Percentiles rank a stretch among this genome's conserved stretches.
phyloP scores from a whole-genome alignment of 2,888 invertebrate species.

The Tromatobia lineatoria region DNA sequence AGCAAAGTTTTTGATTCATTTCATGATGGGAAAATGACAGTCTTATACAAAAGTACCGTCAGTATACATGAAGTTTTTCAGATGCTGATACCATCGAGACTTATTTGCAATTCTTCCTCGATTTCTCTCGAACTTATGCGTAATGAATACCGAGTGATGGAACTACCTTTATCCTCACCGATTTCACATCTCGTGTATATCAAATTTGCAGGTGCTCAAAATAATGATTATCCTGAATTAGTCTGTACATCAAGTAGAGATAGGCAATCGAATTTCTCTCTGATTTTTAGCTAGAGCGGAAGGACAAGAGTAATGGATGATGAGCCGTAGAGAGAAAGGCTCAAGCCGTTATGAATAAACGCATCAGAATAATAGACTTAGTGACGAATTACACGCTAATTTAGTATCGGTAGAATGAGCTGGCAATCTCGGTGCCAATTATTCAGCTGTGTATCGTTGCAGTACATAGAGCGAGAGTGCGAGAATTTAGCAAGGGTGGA shows the following conservation, averaged over 20 bases:
- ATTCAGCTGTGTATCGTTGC: conserved; percentile 2
- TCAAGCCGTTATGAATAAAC: conserved; percentile 58
- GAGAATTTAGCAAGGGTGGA: not conserved
- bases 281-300: conserved; percentile 18
- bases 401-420: conserved; percentile 36
- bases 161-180: too few relatives aligned
- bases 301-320: conserved; percentile 8
- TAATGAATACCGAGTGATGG: too few relatives aligned
- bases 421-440: conserved; percentile 56
- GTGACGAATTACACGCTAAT: conserved; percentile 55
- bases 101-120: too few relatives aligned
- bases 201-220: not conserved
- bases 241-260: not conserved
- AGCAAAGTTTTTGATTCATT: not conserved
- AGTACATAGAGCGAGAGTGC: not conserved
- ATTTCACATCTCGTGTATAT: not conserved
- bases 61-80: too few relatives aligned
- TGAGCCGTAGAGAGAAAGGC: not conserved
- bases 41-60: too few relatives aligned
- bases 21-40: not conserved
- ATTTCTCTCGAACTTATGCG: too few relatives aligned
- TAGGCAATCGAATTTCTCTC: conserved; percentile 30
- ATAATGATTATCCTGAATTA: conserved; percentile 5
- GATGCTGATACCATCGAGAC: too few relatives aligned
- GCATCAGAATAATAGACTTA: conserved; percentile 51